phyloP scores from a whole-genome alignment of 2,888 invertebrate species.

The Callimorpha dominula region DNA sequence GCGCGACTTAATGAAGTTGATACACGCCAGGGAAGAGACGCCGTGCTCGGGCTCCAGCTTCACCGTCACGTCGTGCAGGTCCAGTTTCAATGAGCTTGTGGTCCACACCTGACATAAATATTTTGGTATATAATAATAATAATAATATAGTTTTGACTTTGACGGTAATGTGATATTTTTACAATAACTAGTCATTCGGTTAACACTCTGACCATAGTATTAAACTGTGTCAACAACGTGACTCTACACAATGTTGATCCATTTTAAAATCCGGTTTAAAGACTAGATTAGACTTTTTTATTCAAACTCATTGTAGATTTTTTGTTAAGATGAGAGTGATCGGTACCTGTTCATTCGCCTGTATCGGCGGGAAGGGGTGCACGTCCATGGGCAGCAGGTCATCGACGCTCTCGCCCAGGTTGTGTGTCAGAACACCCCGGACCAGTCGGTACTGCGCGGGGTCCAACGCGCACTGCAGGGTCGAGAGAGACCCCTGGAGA shows the following conservation, averaged over 20 bases:
- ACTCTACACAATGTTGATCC: too few species aligned
- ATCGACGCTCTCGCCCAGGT: constrained; percentile 92
- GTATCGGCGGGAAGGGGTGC: constrained; percentile 13
- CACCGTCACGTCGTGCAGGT: constrained; percentile 95
- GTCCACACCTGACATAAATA: constrained; percentile 88
- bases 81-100: constrained; percentile 92
- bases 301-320: too few species aligned
- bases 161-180: too few species aligned
- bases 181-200: too few species aligned
- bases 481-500: constrained; percentile 94
- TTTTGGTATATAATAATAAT: neutral
- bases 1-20: constrained; percentile 96
- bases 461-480: constrained; percentile 93
- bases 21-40: constrained; percentile 90
- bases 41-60: constrained; percentile 88
- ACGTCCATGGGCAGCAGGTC: constrained; percentile 57
- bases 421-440: constrained; percentile 94
- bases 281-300: too few species aligned
- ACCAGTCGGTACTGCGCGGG: constrained; percentile 95
- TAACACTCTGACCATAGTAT: too few species aligned
- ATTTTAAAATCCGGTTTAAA: too few species aligned
- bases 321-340: too few species aligned
- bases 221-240: too few species aligned
- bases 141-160: neutral
- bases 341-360: constrained; percentile 17